These are phyloP conservation scores for Phengaris alcon DNA, from an alignment of 2,888 invertebrate species.

Conservation along the genomic window DNA sequence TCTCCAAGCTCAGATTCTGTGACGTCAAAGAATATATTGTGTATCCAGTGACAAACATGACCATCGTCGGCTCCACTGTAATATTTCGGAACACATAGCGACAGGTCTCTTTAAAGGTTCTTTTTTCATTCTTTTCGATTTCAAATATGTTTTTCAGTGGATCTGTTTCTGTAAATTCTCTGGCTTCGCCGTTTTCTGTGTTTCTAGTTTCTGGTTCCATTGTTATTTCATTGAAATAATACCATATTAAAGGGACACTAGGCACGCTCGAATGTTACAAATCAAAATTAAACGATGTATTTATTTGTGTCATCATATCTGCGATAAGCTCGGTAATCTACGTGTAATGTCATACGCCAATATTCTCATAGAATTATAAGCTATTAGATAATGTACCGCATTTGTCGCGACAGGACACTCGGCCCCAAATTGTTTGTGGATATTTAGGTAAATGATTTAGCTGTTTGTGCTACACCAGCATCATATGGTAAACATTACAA, in stretches of 20 bases:
- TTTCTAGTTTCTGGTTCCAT: not conserved
- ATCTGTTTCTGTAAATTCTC: conserved; percentile 46
- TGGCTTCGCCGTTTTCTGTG: conserved; percentile 21
- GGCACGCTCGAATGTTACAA: conserved; percentile 3
- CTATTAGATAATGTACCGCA: conserved; percentile 8
- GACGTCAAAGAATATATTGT: conserved; percentile 83
- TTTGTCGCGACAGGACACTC: not conserved
- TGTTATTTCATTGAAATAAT: not conserved
- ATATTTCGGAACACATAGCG: conserved; percentile 46
- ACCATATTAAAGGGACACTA: not conserved
- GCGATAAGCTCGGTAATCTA: conserved; percentile 26
- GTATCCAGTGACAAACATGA: conserved; percentile 49
- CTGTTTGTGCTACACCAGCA: too few species aligned
- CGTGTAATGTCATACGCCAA: not conserved
- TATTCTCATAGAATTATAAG: conserved; percentile 8
- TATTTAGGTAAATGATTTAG: too few species aligned
- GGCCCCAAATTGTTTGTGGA: too few species aligned
- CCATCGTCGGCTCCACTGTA: conserved; percentile 60
- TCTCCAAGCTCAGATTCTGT: conserved; percentile 89
- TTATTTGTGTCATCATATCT: conserved; percentile 22
- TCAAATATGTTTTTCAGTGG: conserved; percentile 42
- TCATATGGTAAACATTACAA: too few species aligned
- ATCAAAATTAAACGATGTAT: conserved; percentile 7
- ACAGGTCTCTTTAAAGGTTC: conserved; percentile 45
- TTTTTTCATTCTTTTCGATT: conserved; percentile 36